Evolutionary conservation across 1,140 invertebrate genomes (phyloP).

Genomic region (Colletes latitarsis): DNA sequence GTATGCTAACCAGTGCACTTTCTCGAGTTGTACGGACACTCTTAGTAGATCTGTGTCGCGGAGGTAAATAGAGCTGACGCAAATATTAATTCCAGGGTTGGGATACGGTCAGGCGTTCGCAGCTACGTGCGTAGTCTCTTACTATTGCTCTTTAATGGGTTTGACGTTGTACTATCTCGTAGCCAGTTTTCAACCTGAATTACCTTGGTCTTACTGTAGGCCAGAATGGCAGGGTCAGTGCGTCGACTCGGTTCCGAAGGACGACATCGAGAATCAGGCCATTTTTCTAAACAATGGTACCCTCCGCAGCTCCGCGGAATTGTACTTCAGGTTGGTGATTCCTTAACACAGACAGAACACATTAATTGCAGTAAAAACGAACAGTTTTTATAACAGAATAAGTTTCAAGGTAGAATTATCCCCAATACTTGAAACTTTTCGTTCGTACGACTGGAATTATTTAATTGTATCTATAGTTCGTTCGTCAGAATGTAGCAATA

Average conservation of each 20-base stretch:
- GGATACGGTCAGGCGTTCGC: conserved; percentile 87
- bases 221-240: conserved; percentile 82
- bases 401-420: too few species aligned
- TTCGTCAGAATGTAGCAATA: too few species aligned
- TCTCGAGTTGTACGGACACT: neutral
- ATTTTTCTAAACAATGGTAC: conserved; percentile 67
- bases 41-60: too few species aligned
- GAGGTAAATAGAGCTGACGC: too few species aligned
- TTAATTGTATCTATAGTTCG: too few species aligned
- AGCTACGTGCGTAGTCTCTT: conserved; percentile 86
- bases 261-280: conserved; percentile 64
- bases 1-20: neutral
- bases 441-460: too few species aligned
- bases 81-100: conserved; percentile 33
- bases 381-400: too few species aligned
- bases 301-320: conserved; percentile 66
- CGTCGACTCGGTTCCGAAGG: conserved; percentile 26
- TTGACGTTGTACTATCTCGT: conserved; percentile 89
- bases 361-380: too few species aligned
- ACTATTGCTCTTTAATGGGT: conserved; percentile 91
- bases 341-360: neutral
- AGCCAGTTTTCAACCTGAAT: conserved; percentile 83
- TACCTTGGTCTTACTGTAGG: conserved; percentile 86
- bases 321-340: conserved; percentile 77
- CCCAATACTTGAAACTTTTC: too few species aligned